A percentile compares a stretch with the other conserved stretches of the same genome.
These are phyloP conservation scores for Thereva nobilitata DNA, from an alignment of 2,888 invertebrate genomes.

Conservation along the genomic window DNA sequence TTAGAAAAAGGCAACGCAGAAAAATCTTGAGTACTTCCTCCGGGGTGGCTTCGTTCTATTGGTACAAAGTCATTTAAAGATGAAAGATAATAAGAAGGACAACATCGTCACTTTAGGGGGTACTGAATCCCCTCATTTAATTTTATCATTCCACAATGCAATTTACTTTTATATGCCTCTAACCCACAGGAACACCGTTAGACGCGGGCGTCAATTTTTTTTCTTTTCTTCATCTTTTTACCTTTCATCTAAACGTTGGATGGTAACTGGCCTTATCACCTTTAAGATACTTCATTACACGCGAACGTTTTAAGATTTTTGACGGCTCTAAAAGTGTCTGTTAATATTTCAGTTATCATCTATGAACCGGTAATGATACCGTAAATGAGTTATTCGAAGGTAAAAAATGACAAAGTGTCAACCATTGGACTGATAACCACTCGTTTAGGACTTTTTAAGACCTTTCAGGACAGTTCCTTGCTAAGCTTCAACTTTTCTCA, in stretches of 20 bases:
- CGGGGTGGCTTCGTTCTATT: neutral
- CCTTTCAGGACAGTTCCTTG: neutral
- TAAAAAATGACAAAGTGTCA: conserved; percentile 33
- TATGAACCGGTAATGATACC: conserved; percentile 40
- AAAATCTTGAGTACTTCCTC: too few species aligned
- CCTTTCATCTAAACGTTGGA: conserved; percentile 13
- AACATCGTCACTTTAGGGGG: conserved; percentile 1
- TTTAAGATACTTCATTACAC: conserved; percentile 37
- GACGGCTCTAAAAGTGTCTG: conserved; percentile 31
- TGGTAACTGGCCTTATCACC: conserved; percentile 32
- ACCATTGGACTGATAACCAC: conserved; percentile 21
- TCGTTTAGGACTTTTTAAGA: neutral
- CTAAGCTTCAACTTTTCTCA: neutral
- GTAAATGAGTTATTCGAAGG: conserved; percentile 37
- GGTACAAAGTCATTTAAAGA: conserved; percentile 26
- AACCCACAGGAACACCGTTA: conserved; percentile 36
- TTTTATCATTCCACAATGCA: conserved; percentile 38
- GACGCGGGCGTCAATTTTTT: conserved; percentile 16
- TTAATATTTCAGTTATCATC: conserved; percentile 41
- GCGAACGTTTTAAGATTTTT: conserved; percentile 28
- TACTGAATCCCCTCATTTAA: conserved; percentile 36
- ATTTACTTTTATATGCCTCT: conserved; percentile 41
- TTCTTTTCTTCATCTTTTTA: conserved; percentile 29
- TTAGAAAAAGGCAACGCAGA: too few species aligned
- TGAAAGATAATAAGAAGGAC: conserved; percentile 22